phyloP scores from a whole-genome alignment of 2,797 vertebrate species.

The Ctenopoma kingsleyae region DNA sequence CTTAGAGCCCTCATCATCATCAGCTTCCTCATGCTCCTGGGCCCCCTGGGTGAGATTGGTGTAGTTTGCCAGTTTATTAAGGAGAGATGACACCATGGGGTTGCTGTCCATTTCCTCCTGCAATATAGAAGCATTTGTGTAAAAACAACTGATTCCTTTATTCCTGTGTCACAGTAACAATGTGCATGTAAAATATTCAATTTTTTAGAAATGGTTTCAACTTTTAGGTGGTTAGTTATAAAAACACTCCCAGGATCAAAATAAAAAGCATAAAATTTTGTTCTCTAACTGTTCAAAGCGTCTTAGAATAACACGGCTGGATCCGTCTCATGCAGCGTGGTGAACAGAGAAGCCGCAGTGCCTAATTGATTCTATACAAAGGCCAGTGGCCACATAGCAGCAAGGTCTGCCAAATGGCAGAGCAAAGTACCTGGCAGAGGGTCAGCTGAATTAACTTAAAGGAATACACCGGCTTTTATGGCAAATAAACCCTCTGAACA shows the following conservation, averaged over 20 bases:
- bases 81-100: conserved; percentile 97
- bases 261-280: conserved; percentile 23
- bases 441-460: conserved; percentile 31
- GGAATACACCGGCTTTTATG: conserved; percentile 23
- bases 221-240: conserved; percentile 7
- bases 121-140: conserved; percentile 26
- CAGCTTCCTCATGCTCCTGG: conserved; percentile 93
- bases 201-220: neutral
- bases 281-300: conserved; percentile 35
- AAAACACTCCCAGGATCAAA: conserved; percentile 19
- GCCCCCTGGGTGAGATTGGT: conserved; percentile 97
- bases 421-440: conserved; percentile 28
- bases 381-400: conserved; percentile 45
- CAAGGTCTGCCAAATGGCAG: conserved; percentile 54
- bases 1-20: conserved; percentile 89
- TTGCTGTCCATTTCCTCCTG: conserved; percentile 99
- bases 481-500: conserved; percentile 33
- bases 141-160: neutral
- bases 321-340: conserved; percentile 43
- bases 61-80: conserved; percentile 96
- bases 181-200: too few species aligned
- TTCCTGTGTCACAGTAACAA: neutral
- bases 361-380: conserved; percentile 49
- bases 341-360: conserved; percentile 37
- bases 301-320: conserved; percentile 46